Percentiles rank a stretch among this genome's conserved stretches.
Evolutionary conservation across 2,113 vertebrate species (phyloP).

Genomic region (Rallus limicola): DNA sequence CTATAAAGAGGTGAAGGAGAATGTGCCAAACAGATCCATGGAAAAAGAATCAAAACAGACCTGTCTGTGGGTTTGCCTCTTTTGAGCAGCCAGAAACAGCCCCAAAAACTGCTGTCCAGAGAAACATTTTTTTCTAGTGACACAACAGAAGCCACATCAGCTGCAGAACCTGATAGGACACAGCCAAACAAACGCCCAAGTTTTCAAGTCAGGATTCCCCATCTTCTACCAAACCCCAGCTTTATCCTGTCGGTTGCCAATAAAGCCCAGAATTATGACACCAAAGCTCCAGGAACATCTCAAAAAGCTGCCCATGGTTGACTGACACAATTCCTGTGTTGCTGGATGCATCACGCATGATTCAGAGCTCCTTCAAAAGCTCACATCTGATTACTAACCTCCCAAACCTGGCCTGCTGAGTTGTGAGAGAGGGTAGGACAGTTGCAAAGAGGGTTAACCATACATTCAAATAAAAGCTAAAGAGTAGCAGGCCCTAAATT

Average conservation of each 20-base stretch:
- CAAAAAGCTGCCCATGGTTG: neutral
- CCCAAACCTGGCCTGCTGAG: neutral
- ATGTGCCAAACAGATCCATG: neutral
- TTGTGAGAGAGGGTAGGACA: neutral
- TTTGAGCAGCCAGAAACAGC: neutral
- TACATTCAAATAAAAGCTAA: neutral
- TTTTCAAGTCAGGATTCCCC: neutral
- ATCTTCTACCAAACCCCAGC: neutral
- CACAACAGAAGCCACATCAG: neutral
- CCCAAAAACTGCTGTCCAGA: neutral
- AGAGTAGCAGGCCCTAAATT: neutral
- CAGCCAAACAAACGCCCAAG: neutral
- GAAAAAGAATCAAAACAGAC: neutral
- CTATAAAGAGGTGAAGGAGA: neutral
- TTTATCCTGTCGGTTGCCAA: neutral
- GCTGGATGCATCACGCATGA: neutral
- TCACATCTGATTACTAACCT: rapidly evolving
- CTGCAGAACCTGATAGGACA: neutral
- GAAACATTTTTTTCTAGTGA: neutral
- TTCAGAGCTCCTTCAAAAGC: neutral
- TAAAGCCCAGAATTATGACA: neutral
- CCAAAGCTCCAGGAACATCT: neutral
- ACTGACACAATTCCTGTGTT: neutral
- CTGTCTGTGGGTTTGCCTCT: neutral
- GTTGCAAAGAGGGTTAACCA: rapidly evolving